Evolutionary conservation across 2,797 vertebrate genomes (phyloP).

Genomic region (Coracias cyanogaster): DNA sequence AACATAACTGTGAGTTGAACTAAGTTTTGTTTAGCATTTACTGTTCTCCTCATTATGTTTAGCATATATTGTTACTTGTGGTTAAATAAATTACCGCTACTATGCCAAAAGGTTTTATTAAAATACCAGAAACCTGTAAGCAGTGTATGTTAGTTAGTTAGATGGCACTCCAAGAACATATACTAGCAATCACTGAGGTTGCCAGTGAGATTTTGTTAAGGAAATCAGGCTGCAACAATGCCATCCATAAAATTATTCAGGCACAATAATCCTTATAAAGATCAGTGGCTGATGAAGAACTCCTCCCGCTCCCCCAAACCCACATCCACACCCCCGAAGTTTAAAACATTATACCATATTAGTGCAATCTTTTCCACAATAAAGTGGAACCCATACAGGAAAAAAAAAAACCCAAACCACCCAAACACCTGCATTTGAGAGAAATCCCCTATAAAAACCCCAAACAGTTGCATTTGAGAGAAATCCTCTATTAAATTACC

Average conservation of each 20-base stretch:
- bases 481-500: not conserved
- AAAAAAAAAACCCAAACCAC: not conserved
- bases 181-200: not conserved
- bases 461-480: not conserved
- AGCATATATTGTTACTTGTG: not conserved
- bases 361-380: not conserved
- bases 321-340: not conserved
- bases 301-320: not conserved
- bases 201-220: not conserved
- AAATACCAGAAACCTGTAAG: not conserved
- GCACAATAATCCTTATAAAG: not conserved
- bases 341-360: not conserved
- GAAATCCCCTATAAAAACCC: not conserved
- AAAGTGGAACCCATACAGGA: not conserved
- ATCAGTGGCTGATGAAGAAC: not conserved
- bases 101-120: not conserved
- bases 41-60: not conserved
- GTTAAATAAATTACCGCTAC: not conserved
- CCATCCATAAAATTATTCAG: not conserved
- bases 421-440: not conserved
- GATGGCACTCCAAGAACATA: constrained; percentile 12
- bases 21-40: not conserved
- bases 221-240: not conserved
- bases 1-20: not conserved
- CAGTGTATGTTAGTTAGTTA: not conserved